Conservation (phyloP, 2,113 vertebrate genomes). For the Balaeniceps rex region DNA sequence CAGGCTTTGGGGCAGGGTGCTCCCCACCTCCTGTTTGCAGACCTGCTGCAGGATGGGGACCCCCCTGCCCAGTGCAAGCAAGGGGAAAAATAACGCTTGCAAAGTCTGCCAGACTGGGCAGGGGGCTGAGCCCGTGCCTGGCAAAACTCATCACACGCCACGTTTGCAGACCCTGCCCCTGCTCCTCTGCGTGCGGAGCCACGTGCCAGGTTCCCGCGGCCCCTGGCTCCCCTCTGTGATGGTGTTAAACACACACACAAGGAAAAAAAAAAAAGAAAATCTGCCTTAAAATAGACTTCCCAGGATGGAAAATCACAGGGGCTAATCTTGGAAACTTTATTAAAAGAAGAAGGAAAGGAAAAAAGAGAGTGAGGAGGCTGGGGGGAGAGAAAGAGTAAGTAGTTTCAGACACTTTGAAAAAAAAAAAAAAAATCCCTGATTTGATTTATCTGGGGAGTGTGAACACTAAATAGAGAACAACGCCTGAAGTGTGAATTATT, state of each 20-base stretch:
- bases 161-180: background rate
- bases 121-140: background rate
- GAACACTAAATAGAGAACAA: conserved; percentile 72
- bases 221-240: fast-evolving
- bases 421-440: background rate
- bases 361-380: background rate
- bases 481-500: conserved; percentile 83
- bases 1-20: background rate
- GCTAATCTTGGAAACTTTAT: conserved; percentile 49
- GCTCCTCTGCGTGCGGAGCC: background rate
- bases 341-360: background rate
- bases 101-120: background rate
- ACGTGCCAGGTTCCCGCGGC: background rate
- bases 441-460: conserved; percentile 68
- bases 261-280: background rate
- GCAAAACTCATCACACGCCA: background rate
- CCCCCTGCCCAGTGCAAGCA: fast-evolving
- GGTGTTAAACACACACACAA: background rate
- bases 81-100: background rate
- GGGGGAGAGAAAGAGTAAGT: background rate
- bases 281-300: conserved; percentile 12
- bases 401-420: conserved; percentile 44
- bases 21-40: background rate
- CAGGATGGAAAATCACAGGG: conserved; percentile 9
- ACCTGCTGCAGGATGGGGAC: background rate